Base-by-base conservation (phyloP, 2,888 invertebrate species). In the Piscicola geometra region DNA sequence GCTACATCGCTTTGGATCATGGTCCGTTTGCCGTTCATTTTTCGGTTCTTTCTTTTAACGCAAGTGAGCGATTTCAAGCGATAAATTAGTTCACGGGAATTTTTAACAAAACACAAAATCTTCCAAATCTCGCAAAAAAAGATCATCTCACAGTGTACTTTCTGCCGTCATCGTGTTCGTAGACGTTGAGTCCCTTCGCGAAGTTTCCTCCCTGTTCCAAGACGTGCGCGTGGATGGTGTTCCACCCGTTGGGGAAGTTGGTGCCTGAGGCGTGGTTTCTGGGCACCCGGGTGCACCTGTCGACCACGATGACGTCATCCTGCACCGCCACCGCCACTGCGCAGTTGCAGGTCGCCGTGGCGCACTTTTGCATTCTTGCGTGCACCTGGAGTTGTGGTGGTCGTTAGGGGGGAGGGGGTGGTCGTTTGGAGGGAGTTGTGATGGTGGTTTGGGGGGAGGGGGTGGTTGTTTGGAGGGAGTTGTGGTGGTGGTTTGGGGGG, bases 261-360 rank as follows among this genome's bases (percentile, higher is more conserved):
- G 50, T 32, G 18, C 79, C 79, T 47, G 52, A 75, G 12, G 78
- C 79, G 33, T 73, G 41, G 69, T 78, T 78, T 35, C 68, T 69
- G 41, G 75, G 74, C 41, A 73, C 71, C 21, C 78, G 33, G 33
- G 33, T 32, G 68, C 79, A 79, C n/a, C 77, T 47, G 75, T 79
- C 79, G n/a, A 79, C 77, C 15, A 79, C 78, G 28, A 79, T 77
- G 74, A 79, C 79, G 73, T 79, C 79, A 77, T 79, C 79, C 32
- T 70, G 77, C 15, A 78, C 79, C 52, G 64, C 77, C 32, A 79
- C 78, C 12, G 79, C 79, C 25, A 79, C 73, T 21, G 71, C 79
- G 68, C 79, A 79, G 77, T 79, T 79, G 75, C 79, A 79, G 52
- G 75, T 78, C 64, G 79, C 79, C 28, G 75, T 67, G 15, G 76